Evolutionary conservation across 1,140 invertebrate species (phyloP).

Genomic region (Camponotus pennsylvanicus): DNA sequence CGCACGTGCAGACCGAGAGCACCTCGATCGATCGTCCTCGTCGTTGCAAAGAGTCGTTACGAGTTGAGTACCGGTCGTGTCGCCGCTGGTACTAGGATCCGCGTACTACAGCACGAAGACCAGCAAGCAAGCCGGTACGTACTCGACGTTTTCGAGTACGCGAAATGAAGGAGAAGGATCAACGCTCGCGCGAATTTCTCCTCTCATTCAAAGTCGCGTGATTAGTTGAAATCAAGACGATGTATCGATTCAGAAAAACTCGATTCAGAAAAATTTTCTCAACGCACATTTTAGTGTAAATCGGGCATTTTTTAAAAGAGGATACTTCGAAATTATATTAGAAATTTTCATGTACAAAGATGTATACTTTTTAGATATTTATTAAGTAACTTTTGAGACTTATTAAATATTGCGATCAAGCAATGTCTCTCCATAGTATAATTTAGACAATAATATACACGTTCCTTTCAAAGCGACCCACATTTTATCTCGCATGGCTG

Average conservation of each 20-base stretch:
- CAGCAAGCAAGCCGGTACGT: constrained; percentile 28
- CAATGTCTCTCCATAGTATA: background rate
- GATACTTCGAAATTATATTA: background rate
- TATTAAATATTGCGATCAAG: background rate
- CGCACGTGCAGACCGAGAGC: constrained; percentile 67
- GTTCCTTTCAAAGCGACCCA: constrained; percentile 42
- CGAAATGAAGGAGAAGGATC: constrained; percentile 42
- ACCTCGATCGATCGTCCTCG: constrained; percentile 73
- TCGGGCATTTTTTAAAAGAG: background rate
- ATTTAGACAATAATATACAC: constrained; percentile 30
- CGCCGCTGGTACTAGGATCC: constrained; percentile 66
- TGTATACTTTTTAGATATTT: background rate
- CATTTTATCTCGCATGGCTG: constrained; percentile 32
- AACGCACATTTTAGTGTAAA: background rate
- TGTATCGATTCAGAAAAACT: background rate
- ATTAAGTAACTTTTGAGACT: background rate
- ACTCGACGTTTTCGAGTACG: constrained; percentile 58
- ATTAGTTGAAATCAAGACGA: background rate
- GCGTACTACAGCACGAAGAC: constrained; percentile 40
- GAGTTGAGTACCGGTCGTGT: constrained; percentile 68
- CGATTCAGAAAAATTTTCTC: background rate
- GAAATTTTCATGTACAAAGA: background rate
- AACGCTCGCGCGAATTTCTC: background rate
- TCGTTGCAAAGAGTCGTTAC: constrained; percentile 73
- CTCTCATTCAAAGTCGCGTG: background rate